Evolutionary conservation across 2,888 invertebrate species (phyloP).

Genomic region (Zygaena filipendulae): DNA sequence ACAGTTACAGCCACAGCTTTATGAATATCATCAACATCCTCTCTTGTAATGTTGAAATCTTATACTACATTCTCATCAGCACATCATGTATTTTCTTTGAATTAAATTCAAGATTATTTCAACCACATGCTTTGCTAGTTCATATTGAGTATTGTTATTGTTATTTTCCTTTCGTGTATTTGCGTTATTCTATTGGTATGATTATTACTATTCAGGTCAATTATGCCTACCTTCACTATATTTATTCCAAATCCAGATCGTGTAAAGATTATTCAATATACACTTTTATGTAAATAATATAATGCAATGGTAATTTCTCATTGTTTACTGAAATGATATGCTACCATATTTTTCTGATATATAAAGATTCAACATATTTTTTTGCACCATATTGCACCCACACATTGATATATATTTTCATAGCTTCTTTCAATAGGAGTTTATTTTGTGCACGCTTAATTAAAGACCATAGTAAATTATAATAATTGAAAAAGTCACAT

Average conservation of each 20-base stretch:
- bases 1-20: too few relatives aligned
- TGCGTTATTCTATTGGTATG: too few relatives aligned
- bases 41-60: too few relatives aligned
- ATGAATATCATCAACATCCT: too few relatives aligned
- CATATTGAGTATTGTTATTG: too few relatives aligned
- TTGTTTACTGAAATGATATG: slow-evolving; percentile 49
- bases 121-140: too few relatives aligned
- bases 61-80: slow-evolving; percentile 33
- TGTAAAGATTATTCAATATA: slow-evolving; percentile 50
- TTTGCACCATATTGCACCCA: slow-evolving; percentile 51
- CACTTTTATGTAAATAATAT: slow-evolving; percentile 51
- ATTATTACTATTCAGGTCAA: slow-evolving; percentile 31
- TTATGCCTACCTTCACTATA: slow-evolving; percentile 37
- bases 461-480: slow-evolving; percentile 22
- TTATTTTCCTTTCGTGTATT: too few relatives aligned
- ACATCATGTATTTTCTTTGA: slow-evolving; percentile 56
- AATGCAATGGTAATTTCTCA: slow-evolving; percentile 52
- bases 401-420: slow-evolving; percentile 51
- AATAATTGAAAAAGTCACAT: too few relatives aligned
- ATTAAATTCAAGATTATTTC: too few relatives aligned
- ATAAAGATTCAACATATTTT: slow-evolving; percentile 50
- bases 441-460: slow-evolving; percentile 49
- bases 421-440: slow-evolving; percentile 48
- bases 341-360: slow-evolving; percentile 55
- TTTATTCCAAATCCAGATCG: slow-evolving; percentile 26